Evolutionary conservation across 2,888 invertebrate genomes (phyloP), one percentile per base, ranked within the genome.

Genomic region (Alloscopus bannaensis): DNA sequence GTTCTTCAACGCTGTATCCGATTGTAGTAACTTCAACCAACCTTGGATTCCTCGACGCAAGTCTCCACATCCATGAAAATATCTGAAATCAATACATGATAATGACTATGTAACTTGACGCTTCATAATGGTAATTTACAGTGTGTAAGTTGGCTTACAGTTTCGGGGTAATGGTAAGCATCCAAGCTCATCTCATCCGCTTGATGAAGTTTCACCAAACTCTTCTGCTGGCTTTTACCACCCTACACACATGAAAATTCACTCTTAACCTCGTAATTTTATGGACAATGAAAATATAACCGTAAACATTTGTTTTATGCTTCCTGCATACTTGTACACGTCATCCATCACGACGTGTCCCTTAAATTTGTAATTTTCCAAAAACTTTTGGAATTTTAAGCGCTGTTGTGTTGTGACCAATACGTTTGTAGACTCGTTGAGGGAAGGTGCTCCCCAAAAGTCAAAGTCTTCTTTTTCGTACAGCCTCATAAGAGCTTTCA

Each of bases 371-470:
- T 77, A 81, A 20, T 47, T 55, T 0, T 77, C n/a, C 4, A 77
- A 24, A 69, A 62, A 72, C 11, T 60, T 62, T 0, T 29, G 31
- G 40, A 81, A 76, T 26, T 62, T 60, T 8, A 24, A 18, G 22
- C 77, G 40, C 50, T 81, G 89, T 80, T 91, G 91, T 1, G 94
- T 93, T 0, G 94, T 92, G 13, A 94, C 91, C 64, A 95, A 90
- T 2, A 95, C 89, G 87, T 95, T 94, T 0, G 92, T 91, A 6
- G 92, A 89, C 86, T 88, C 88, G 80, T 90, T 90, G 57, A 89
- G 88, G 50, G 89, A 88, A 0, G 92, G 91, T 2, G 90, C 89
- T 28, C 90, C 91, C 88, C 92, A 91, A 89, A 92, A 92, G 84
- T 91, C 91, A 65, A 92, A 89, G 62, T 90, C 90, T 36, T 72